phyloP scores from a whole-genome alignment of 2,888 invertebrate species.

The Hypercompe scribonia region DNA sequence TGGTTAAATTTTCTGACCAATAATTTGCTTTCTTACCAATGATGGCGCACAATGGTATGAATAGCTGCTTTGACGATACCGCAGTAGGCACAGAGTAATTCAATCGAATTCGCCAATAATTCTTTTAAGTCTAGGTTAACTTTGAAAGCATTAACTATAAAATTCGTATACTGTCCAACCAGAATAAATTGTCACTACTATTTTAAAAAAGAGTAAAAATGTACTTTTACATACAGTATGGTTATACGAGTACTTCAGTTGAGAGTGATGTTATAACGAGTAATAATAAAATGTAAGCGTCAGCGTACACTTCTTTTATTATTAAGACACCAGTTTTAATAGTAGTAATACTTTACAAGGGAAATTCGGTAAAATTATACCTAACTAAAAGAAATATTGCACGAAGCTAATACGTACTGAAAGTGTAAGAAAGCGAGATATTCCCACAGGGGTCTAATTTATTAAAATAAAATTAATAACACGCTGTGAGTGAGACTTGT shows the following conservation, averaged over 20 bases:
- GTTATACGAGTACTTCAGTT: not conserved
- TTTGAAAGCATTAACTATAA: not conserved
- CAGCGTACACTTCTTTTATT: conserved; percentile 14
- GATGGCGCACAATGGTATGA: not conserved
- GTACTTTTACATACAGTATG: not conserved
- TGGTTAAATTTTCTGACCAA: conserved; percentile 48
- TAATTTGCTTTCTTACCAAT: conserved; percentile 44
- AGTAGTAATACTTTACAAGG: conserved; percentile 22
- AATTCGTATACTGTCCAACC: not conserved
- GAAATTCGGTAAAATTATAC: conserved; percentile 29
- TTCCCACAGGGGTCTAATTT: conserved; percentile 38
- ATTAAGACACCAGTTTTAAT: conserved; percentile 24
- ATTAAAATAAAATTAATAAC: conserved; percentile 61
- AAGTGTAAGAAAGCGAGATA: conserved; percentile 25
- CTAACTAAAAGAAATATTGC: conserved; percentile 7
- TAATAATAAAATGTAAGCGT: not conserved
- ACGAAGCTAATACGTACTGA: conserved; percentile 20
- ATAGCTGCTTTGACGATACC: not conserved
- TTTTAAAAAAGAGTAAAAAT: too few species aligned
- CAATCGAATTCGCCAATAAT: not conserved
- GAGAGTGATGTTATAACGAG: not conserved
- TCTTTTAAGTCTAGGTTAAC: not conserved
- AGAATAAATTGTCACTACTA: too few species aligned
- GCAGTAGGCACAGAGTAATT: not conserved
- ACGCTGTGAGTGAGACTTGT: conserved; percentile 60